Evolutionary conservation across 2,888 invertebrate genomes (phyloP).

Genomic region (Chelonus formosanus): DNA sequence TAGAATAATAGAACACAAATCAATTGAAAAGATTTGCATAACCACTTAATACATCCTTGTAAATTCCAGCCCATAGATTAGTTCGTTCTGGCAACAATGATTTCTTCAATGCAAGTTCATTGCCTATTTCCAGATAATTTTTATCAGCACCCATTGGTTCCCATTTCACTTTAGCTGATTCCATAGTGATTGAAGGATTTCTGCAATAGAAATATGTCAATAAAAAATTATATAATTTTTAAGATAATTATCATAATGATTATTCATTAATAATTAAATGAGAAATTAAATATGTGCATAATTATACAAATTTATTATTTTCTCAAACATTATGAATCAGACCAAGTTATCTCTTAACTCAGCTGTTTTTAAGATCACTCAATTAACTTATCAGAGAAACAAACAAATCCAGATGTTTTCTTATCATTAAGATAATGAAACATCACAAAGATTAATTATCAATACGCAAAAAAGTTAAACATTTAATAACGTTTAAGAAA

Average conservation of each 20-base stretch:
- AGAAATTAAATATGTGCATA: no score
- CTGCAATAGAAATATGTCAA: constrained; percentile 49
- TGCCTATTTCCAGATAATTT: constrained; percentile 62
- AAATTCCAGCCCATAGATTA: constrained; percentile 65
- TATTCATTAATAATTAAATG: no score
- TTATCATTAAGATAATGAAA: no score
- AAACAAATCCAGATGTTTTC: no score
- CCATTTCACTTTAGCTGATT: constrained; percentile 61
- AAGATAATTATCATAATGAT: neutral
- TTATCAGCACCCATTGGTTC: constrained; percentile 52
- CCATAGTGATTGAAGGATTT: constrained; percentile 61
- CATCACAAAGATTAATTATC: no score
- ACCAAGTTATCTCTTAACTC: no score
- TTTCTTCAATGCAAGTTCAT: constrained; percentile 53
- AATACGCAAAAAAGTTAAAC: no score
- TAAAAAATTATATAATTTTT: constrained; percentile 12
- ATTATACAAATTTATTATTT: no score
- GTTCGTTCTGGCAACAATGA: constrained; percentile 59
- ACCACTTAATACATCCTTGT: constrained; percentile 52
- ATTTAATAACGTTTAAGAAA: neutral
- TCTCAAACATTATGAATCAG: no score
- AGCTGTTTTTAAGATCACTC: no score
- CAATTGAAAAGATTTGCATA: constrained; percentile 44
- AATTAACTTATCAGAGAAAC: no score
- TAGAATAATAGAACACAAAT: constrained; percentile 9